Evolutionary conservation across 2,113 vertebrate genomes (phyloP).

Genomic region (Chrysochloris asiatica): DNA sequence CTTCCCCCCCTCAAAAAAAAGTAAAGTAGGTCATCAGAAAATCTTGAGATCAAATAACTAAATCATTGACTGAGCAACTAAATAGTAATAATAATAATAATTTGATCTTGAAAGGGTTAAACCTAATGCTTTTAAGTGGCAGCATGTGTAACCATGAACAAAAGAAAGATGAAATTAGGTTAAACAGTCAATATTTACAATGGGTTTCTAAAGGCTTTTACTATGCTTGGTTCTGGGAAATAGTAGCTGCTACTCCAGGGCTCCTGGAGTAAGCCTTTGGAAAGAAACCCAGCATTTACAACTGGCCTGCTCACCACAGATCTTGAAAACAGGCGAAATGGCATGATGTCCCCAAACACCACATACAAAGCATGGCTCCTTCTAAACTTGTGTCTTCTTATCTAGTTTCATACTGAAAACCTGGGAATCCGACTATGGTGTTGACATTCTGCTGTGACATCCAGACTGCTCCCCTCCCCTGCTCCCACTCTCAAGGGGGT

Average conservation of each 20-base stretch:
- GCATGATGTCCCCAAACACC: not conserved
- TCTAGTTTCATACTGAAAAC: not conserved
- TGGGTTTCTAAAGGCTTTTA: conserved; percentile 59
- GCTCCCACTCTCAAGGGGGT: not conserved
- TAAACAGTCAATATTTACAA: conserved; percentile 51
- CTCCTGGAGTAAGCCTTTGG: not conserved
- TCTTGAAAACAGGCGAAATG: not conserved
- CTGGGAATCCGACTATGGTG: not conserved
- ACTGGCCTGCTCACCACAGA: not conserved
- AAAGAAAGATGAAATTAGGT: conserved; percentile 61
- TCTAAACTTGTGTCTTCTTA: not conserved
- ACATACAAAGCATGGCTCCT: not conserved
- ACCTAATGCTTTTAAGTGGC: conserved; percentile 9
- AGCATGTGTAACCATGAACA: conserved; percentile 22
- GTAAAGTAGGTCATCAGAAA: too few relatives aligned
- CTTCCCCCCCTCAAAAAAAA: too few relatives aligned
- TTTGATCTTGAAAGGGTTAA: not conserved
- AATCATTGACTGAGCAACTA: too few relatives aligned
- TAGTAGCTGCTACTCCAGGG: not conserved
- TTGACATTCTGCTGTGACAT: not conserved
- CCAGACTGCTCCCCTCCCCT: not conserved
- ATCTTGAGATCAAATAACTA: too few relatives aligned
- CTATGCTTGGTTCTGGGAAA: not conserved
- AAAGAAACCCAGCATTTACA: not conserved
- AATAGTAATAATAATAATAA: too few relatives aligned